Percentiles rank a stretch among this genome's conserved stretches.
Conservation (phyloP, 1,140 invertebrate species). For the Pentalonia nigronervosa region DNA sequence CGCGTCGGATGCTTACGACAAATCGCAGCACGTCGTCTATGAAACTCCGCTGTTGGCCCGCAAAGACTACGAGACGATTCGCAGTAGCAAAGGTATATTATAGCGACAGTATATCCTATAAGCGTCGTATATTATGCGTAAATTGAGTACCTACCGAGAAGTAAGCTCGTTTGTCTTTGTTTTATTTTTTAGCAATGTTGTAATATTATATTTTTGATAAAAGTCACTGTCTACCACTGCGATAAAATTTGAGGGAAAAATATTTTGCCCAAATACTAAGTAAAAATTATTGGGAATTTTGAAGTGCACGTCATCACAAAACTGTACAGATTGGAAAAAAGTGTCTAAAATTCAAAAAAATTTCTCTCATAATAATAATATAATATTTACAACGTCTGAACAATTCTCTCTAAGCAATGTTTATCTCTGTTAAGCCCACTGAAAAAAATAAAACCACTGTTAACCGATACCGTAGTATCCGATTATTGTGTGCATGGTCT, state of each 20-base stretch:
- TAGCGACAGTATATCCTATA: no score
- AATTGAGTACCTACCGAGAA: no score
- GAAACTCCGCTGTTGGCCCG: conserved; percentile 38
- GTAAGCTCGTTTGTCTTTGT: no score
- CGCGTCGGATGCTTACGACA: conserved; percentile 25
- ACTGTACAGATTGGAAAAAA: not conserved
- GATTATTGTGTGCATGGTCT: not conserved
- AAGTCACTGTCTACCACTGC: no score
- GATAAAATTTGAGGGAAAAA: not conserved
- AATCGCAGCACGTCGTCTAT: conserved; percentile 46
- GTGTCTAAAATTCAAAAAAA: no score
- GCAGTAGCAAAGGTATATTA: conserved; percentile 19
- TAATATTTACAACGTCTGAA: no score
- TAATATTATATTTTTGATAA: no score
- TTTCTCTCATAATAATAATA: no score
- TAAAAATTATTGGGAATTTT: not conserved
- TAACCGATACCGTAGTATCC: not conserved
- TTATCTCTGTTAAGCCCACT: not conserved
- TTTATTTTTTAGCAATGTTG: not conserved
- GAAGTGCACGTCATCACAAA: not conserved
- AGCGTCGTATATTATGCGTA: not conserved
- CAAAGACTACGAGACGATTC: conserved; percentile 50
- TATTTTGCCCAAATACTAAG: not conserved
- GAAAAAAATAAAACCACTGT: not conserved
- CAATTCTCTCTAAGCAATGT: no score